phyloP scores from a whole-genome alignment of 2,888 invertebrate genomes.

The Pecten maximus region DNA sequence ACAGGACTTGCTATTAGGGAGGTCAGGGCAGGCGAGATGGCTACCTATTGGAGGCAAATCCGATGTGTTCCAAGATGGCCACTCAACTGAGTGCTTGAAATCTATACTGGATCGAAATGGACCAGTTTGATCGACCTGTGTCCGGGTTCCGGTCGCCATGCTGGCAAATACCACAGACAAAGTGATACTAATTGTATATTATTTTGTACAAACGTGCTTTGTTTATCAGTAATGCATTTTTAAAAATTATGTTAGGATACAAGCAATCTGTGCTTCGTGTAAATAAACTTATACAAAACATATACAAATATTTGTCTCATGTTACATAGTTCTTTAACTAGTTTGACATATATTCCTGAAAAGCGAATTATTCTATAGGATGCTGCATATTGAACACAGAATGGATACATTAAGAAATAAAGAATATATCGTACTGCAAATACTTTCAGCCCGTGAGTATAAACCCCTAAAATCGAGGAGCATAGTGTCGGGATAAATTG shows the following conservation, averaged over 20 bases:
- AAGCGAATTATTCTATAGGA: neutral
- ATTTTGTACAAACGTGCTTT: slow-evolving; percentile 5
- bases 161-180: slow-evolving; percentile 2
- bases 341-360: neutral
- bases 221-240: neutral
- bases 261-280: slow-evolving; percentile 6
- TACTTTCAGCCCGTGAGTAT: too few species aligned
- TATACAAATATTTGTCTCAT: neutral
- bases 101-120: neutral
- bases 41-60: neutral
- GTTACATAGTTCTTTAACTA: neutral
- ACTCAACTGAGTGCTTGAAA: neutral
- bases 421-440: too few species aligned
- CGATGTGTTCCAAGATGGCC: neutral
- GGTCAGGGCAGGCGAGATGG: neutral
- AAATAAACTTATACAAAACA: neutral
- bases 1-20: neutral
- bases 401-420: too few species aligned
- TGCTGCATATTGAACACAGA: too few species aligned
- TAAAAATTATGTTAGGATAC: neutral
- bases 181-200: neutral
- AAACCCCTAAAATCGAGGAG: too few species aligned
- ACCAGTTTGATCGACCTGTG: neutral
- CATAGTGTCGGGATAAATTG: too few species aligned
- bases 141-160: slow-evolving; percentile 2